These are phyloP conservation scores for Hybos culiciformis DNA, from an alignment of 2,888 invertebrate species.

Conservation along the genomic window DNA sequence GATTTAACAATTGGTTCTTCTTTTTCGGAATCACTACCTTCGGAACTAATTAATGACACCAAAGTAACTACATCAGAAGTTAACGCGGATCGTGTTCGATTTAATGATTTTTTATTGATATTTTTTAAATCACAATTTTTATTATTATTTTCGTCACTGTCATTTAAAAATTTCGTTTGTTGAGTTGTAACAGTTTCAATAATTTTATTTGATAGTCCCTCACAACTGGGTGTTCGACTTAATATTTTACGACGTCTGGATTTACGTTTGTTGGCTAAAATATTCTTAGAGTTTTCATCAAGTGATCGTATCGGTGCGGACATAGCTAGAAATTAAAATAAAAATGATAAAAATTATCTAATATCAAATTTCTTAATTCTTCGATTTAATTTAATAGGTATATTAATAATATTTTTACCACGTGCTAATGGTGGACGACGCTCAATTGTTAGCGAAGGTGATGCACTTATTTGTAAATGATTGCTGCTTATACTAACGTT, in stretches of 20 bases:
- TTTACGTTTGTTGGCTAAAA: constrained; percentile 26
- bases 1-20: constrained; percentile 19
- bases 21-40: constrained; percentile 48
- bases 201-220: constrained; percentile 13
- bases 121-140: constrained; percentile 18
- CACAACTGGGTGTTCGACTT: constrained; percentile 14
- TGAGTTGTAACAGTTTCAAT: neutral
- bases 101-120: constrained; percentile 11
- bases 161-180: constrained; percentile 11
- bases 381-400: too few species aligned
- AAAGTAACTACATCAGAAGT: constrained; percentile 44
- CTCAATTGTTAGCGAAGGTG: constrained; percentile 24
- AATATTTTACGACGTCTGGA: constrained; percentile 25
- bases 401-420: too few species aligned
- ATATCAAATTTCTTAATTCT: too few species aligned
- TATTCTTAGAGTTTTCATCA: constrained; percentile 23
- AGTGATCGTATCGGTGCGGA: constrained; percentile 33
- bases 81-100: constrained; percentile 27
- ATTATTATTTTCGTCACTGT: neutral
- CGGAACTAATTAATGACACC: constrained; percentile 52
- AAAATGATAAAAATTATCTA: too few species aligned
- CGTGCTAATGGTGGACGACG: constrained; percentile 32
- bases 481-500: neutral
- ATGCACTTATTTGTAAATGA: constrained; percentile 18
- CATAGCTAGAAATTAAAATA: too few species aligned